Base-by-base conservation (phyloP, 1,140 invertebrate genomes). In the Diabrotica undecimpunctata region DNA sequence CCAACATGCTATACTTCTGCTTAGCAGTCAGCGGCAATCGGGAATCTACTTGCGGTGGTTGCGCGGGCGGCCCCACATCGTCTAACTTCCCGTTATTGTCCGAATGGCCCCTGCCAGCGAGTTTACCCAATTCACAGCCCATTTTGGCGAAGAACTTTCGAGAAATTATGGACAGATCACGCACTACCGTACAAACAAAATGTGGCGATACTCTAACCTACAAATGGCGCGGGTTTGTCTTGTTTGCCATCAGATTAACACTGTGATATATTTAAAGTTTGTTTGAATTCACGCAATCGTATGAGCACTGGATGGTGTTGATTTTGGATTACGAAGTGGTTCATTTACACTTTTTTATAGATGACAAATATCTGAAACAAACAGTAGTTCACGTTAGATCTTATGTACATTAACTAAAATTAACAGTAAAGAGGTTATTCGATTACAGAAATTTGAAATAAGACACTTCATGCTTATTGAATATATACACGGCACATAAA, bases 1-100 rank as follows among this genome's bases (percentile, higher is more conserved):
- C 92, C 46, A 92, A 83, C 81, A 96, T 91, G 65, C 84, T 89
- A 78, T 92, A 95, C 78, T 91, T 93, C 82, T 96, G 92, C 74
- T 88, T 89, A 5, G 90, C 90, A 0, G 89, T 93, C 14, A 96
- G 82, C 0, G 93, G 93, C 64, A 95, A 82, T 50, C 91, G 79
- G 2, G 90, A 89, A 79, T 94, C 92, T 5, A 86, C 85, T 9
- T 87, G 84, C 9, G 84, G 83, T 2, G 88, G 89, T 9, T 87
- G 84, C 9, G 84, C 83, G 2, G 88, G 89, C 8, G 81, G 77
- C 10, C 83, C 81, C 12, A 81, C 80, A 41, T 79, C 81, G 12
- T 80, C 75, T 54, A 71, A 66, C 54, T 74, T 70, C 55, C 69
- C 66, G 75, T 64, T 70, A 64, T 68, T 74, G 77, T 78, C 81